These are phyloP conservation scores for Tenthredo scrophulariae DNA, from an alignment of 2,888 invertebrate genomes.

Conservation along the genomic window DNA sequence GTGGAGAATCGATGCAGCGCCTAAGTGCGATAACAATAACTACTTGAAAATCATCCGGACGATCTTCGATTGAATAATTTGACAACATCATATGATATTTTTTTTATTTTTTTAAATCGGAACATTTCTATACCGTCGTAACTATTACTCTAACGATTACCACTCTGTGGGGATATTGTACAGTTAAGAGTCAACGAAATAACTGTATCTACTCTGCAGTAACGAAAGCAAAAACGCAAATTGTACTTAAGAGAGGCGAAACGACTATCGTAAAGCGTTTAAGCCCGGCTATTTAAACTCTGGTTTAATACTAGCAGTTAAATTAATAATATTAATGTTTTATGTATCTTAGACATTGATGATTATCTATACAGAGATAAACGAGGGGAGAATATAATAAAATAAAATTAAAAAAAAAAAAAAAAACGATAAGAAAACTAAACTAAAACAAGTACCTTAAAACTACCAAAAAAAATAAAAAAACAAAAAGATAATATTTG, in stretches of 20 bases:
- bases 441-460: slow-evolving; percentile 38
- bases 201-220: background rate
- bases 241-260: slow-evolving; percentile 13
- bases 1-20: background rate
- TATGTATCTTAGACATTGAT: background rate
- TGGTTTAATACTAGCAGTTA: background rate
- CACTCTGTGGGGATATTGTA: background rate
- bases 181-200: background rate
- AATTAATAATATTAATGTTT: background rate
- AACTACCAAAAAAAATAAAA: slow-evolving; percentile 24
- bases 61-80: background rate
- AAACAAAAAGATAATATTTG: slow-evolving; percentile 6
- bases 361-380: background rate
- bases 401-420: too few species aligned
- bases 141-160: too few species aligned
- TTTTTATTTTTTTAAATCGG: too few species aligned
- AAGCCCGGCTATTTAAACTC: background rate
- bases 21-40: background rate
- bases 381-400: background rate
- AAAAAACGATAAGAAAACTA: background rate
- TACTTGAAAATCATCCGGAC: background rate
- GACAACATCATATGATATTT: background rate
- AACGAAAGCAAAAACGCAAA: slow-evolving; percentile 6
- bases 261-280: slow-evolving; percentile 1
- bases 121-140: too few species aligned